Evolutionary conservation across 2,888 invertebrate species (phyloP), one percentile per base, ranked within the genome.

Genomic region (Drosophila niveifrons): DNA sequence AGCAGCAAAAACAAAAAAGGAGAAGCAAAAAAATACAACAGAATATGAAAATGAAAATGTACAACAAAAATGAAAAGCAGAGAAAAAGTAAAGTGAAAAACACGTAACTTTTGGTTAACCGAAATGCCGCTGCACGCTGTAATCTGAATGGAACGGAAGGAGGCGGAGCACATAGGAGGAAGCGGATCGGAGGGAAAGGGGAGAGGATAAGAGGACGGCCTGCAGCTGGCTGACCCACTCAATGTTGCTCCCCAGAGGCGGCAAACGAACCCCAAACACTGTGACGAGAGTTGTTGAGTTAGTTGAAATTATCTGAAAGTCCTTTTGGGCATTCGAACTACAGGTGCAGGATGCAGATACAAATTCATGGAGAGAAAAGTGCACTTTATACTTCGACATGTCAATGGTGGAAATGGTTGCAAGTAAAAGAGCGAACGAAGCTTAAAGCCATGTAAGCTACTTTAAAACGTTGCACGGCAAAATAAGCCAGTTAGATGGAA

Each of bases 81-180:
- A 4, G 9, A 17, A 52, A 57, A 3, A 15, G 18, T 36, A 57
- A 57, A 23, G 39, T 41, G 44, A 48, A 61, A 72, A 75, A 58
- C 80, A 85, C 80, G 80, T 83, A 77, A 80, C 80, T 80, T 88
- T 85, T 59, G 83, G 78, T 80, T 82, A 82, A 75, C 83, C 82
- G 6, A 50, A 31, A 52, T 29, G 36, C 61, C 56, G 18, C 31
- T 64, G 59, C 39, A 34, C 36, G 56, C 41, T 59, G 51, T 52
- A 29, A 43, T 57, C 48, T 58, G 66, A 82, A 68, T 82, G 76
- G 63, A 81, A 67, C 44, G 17, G 44, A 4, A 44, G 18, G 36
- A 36, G 36, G 36, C 11, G 36, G n/a, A 36, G 6, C 36, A 36
- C 41, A 43, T 31, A 75, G 71, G 56, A 23, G 23, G 4, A 23